Conservation (phyloP, 2,113 vertebrate species). For the Emydocephalus ijimae region DNA sequence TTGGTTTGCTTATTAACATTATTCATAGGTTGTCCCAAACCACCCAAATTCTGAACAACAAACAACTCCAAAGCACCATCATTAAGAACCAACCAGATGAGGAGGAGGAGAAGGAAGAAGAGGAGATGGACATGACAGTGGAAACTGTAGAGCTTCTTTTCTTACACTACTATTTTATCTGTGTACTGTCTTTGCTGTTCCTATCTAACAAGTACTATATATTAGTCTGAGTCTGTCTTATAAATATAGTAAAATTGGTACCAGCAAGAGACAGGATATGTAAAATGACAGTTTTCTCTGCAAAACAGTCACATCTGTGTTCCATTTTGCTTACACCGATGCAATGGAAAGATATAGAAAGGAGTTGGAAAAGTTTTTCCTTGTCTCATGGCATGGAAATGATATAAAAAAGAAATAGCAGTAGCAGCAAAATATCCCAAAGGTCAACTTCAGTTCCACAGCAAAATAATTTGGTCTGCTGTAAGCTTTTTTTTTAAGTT, state of each 20-base stretch:
- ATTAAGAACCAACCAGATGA: neutral
- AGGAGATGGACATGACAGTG: neutral
- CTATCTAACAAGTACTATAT: neutral
- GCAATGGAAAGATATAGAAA: neutral
- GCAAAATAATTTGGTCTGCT: neutral
- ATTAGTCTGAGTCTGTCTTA: neutral
- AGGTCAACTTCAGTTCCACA: neutral
- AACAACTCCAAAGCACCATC: neutral
- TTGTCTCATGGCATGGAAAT: neutral
- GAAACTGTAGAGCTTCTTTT: neutral
- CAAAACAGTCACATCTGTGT: neutral
- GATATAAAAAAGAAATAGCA: neutral
- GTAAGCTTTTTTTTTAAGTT: neutral
- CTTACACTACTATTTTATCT: neutral
- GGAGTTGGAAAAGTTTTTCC: neutral
- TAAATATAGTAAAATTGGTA: neutral
- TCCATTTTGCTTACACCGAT: rapidly evolving
- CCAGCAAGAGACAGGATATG: neutral
- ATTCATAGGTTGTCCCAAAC: neutral
- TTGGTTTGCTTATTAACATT: neutral
- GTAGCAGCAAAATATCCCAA: neutral
- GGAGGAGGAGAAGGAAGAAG: neutral
- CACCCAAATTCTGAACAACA: neutral
- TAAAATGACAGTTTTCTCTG: constrained; percentile 18
- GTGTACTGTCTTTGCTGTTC: neutral